Evolutionary conservation across 1,140 invertebrate genomes (phyloP).

Genomic region (Euura saliciscinereae): DNA sequence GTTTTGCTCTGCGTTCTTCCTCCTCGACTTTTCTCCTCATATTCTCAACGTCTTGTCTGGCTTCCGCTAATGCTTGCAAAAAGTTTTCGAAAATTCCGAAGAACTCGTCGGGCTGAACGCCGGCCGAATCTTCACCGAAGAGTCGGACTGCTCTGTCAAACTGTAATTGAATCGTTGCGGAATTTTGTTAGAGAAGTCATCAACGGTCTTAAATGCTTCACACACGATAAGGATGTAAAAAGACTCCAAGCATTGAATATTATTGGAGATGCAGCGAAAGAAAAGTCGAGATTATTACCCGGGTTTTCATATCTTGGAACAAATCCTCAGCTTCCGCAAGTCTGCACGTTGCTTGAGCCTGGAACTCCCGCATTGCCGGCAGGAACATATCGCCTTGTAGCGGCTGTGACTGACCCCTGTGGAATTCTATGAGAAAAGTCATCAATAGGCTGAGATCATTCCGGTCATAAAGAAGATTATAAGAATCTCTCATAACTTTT

Average conservation of each 20-base stretch:
- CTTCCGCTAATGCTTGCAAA: constrained; percentile 83
- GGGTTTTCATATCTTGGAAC: constrained; percentile 86
- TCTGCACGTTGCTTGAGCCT: constrained; percentile 87
- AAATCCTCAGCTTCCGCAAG: constrained; percentile 94
- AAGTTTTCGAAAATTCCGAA: constrained; percentile 95
- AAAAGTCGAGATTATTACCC: constrained; percentile 59
- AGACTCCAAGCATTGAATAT: background rate
- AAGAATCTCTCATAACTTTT: background rate
- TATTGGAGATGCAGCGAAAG: background rate
- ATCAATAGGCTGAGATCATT: too few relatives aligned
- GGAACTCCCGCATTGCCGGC: constrained; percentile 93
- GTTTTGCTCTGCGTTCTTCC: constrained; percentile 87
- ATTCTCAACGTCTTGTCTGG: constrained; percentile 87
- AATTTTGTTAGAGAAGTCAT: background rate
- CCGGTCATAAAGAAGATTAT: constrained; percentile 13
- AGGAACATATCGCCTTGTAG: constrained; percentile 86
- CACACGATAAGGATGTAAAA: constrained; percentile 13
- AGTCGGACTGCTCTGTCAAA: constrained; percentile 86
- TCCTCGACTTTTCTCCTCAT: constrained; percentile 84
- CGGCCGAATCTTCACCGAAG: constrained; percentile 90
- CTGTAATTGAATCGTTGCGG: constrained; percentile 44
- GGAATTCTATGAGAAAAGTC: constrained; percentile 70
- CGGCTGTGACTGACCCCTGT: constrained; percentile 73
- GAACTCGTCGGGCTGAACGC: constrained; percentile 92
- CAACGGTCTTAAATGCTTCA: background rate